Conservation (phyloP, 2,113 vertebrate species). For the Noturus placidus region DNA sequence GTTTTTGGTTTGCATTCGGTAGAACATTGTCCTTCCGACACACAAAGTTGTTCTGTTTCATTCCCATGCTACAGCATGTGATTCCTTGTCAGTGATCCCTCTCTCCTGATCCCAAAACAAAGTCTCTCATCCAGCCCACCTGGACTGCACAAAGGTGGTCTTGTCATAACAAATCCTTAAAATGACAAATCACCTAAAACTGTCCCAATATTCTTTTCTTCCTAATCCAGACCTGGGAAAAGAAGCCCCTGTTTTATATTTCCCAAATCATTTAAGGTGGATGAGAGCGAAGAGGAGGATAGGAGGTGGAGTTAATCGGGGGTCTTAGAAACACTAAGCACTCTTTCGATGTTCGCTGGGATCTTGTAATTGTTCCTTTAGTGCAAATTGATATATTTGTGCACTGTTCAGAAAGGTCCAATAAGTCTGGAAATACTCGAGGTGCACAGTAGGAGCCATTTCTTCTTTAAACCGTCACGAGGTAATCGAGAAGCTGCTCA, state of each 20-base stretch:
- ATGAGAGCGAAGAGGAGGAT: not conserved
- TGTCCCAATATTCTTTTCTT: not conserved
- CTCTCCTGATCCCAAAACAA: not conserved
- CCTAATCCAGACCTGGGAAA: slow-evolving; percentile 23
- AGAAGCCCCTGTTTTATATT: slow-evolving; percentile 35
- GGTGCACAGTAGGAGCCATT: slow-evolving; percentile 59
- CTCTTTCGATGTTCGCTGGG: slow-evolving; percentile 54
- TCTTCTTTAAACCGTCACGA: slow-evolving; percentile 71
- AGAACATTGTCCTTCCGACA: not conserved
- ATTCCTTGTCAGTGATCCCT: not conserved
- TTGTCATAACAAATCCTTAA: slow-evolving; percentile 24
- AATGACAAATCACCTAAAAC: not conserved
- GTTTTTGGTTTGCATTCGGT: not conserved
- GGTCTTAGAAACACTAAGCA: slow-evolving; percentile 17
- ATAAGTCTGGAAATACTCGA: slow-evolving; percentile 47
- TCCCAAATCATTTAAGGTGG: not conserved
- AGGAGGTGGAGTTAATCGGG: not conserved
- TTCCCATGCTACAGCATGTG: not conserved
- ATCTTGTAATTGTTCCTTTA: slow-evolving; percentile 46
- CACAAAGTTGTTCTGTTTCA: not conserved
- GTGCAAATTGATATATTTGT: slow-evolving; percentile 47
- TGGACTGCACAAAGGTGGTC: slow-evolving; percentile 28
- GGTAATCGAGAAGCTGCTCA: slow-evolving; percentile 67
- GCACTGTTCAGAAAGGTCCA: slow-evolving; percentile 45
- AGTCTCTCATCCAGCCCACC: slow-evolving; percentile 17